These are phyloP conservation scores for Xenops minutus DNA, from an alignment of 2,797 vertebrate species.

Conservation along the genomic window DNA sequence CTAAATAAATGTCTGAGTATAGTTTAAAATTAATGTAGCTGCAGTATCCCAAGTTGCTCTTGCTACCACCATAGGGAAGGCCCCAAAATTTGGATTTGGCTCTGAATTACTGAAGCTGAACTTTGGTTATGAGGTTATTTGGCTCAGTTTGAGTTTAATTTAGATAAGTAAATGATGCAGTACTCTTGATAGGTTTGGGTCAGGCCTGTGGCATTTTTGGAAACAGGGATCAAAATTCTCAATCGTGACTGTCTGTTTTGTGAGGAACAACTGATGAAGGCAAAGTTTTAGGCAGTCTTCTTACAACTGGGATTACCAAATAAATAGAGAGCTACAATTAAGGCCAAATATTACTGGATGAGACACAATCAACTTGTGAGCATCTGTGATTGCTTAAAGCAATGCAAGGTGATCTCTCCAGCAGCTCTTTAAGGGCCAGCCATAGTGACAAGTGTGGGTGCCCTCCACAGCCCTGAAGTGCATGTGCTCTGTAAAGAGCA, in stretches of 20 bases:
- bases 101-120: background rate
- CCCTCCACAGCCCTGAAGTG: background rate
- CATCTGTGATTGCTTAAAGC: rapidly evolving
- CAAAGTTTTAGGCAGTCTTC: background rate
- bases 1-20: background rate
- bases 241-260: background rate
- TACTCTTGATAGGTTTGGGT: background rate
- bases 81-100: background rate
- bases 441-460: background rate
- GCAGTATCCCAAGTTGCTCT: background rate
- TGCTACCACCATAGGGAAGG: background rate
- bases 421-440: background rate
- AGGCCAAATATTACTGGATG: background rate
- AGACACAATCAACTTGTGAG: background rate
- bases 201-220: background rate
- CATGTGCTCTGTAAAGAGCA: background rate
- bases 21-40: background rate
- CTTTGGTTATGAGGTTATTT: background rate
- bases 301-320: background rate
- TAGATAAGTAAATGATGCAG: background rate
- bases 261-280: background rate
- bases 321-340: background rate
- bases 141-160: background rate
- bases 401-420: rapidly evolving
- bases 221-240: background rate